A percentile compares a stretch with the other conserved stretches of the same genome.
Evolutionary conservation across 1,140 invertebrate genomes (phyloP).

Genomic region (Bombus waltoni): DNA sequence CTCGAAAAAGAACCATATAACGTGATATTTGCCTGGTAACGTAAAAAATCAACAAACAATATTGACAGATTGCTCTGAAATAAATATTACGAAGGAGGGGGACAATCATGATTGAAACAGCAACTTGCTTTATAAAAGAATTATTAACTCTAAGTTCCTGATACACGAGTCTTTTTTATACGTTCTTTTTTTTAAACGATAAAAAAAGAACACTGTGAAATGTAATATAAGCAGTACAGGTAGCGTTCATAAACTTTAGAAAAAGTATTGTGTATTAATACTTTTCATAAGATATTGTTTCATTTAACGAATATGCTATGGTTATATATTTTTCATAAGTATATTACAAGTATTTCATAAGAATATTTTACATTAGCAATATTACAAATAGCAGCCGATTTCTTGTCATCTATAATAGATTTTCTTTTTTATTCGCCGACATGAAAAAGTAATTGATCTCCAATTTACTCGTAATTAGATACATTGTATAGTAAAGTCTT

Average conservation of each 20-base stretch:
- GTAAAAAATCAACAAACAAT: background rate
- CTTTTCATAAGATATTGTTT: background rate
- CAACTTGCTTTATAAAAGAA: background rate
- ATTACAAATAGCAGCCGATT: no score
- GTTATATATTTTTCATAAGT: background rate
- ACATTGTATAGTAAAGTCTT: background rate
- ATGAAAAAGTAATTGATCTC: no score
- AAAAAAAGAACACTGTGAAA: no score
- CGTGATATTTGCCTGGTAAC: background rate
- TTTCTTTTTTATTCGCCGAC: no score
- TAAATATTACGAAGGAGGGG: no score
- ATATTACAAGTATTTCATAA: background rate
- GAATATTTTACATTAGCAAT: no score
- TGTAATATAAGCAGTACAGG: no score
- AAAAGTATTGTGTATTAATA: background rate
- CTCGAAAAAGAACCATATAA: background rate
- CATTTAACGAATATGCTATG: background rate
- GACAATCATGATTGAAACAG: background rate
- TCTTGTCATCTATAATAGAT: no score
- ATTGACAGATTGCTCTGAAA: background rate
- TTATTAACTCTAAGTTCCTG: background rate
- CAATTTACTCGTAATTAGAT: background rate
- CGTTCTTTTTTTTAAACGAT: background rate
- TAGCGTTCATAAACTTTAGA: no score
- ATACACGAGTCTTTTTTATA: no score